Evolutionary conservation across 1,140 invertebrate genomes (phyloP).

Genomic region (Mizuhopecten yessoensis): DNA sequence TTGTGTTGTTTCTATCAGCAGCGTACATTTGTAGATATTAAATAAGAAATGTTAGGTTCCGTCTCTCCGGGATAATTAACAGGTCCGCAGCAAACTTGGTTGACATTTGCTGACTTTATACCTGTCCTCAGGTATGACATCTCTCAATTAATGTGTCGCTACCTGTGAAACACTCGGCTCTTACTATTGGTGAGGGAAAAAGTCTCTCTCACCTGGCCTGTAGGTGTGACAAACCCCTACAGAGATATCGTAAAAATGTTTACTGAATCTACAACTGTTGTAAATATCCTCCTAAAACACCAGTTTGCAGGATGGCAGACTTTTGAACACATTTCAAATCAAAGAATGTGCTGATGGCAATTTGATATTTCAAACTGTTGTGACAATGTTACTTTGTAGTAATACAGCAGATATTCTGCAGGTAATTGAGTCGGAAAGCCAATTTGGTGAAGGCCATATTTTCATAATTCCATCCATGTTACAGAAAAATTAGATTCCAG

Average conservation of each 20-base stretch:
- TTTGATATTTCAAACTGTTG: too few species aligned
- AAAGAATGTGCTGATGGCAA: too few species aligned
- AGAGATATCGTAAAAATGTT: not conserved
- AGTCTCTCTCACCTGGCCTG: not conserved
- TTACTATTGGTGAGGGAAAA: not conserved
- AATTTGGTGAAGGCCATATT: too few species aligned
- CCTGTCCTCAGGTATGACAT: conserved; percentile 20
- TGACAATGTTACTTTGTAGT: too few species aligned
- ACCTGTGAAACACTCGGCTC: not conserved
- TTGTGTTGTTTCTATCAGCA: not conserved
- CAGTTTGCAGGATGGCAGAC: too few species aligned
- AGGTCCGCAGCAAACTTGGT: not conserved
- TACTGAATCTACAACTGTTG: not conserved
- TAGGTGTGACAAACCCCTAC: not conserved
- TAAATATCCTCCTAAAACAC: not conserved
- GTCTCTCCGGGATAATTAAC: not conserved
- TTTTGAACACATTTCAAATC: too few species aligned
- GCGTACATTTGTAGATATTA: not conserved
- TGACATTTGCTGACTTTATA: not conserved
- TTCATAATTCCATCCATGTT: too few species aligned
- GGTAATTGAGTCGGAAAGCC: too few species aligned
- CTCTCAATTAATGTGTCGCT: conserved; percentile 24
- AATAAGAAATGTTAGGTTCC: not conserved
- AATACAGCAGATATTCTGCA: too few species aligned
- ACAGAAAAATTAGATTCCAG: not conserved